Evolutionary conservation across 1,140 invertebrate species (phyloP).

Genomic region (Dinothrombium tinctorium): DNA sequence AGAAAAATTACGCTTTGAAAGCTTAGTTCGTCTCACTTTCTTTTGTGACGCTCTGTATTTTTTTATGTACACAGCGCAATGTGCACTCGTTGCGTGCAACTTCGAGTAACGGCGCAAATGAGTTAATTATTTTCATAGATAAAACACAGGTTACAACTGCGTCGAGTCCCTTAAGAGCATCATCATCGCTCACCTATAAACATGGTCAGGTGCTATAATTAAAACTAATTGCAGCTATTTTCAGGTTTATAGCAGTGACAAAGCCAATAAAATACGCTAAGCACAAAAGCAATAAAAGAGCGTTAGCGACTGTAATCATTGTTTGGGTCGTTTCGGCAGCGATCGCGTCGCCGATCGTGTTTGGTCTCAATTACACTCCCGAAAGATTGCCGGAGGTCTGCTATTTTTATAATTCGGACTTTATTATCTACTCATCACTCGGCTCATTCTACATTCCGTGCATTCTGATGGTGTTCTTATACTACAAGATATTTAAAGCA

Average conservation of each 20-base stretch:
- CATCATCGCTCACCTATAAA: no score
- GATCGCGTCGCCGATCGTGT: conserved; percentile 87
- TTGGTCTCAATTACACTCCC: conserved; percentile 68
- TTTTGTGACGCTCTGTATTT: no score
- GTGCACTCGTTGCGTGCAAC: no score
- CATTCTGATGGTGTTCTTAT: conserved; percentile 94
- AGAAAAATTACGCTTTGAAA: no score
- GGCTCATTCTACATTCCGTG: conserved; percentile 98
- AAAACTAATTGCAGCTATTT: no score
- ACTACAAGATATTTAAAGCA: conserved; percentile 89
- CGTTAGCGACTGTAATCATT: conserved; percentile 79
- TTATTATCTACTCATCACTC: conserved; percentile 90
- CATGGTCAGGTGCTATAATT: no score
- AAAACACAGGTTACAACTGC: no score
- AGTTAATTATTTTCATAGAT: no score
- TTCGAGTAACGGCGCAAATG: no score
- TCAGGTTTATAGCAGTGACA: conserved; percentile 91
- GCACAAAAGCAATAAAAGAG: conserved; percentile 84
- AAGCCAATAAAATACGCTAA: conserved; percentile 97
- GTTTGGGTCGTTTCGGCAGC: conserved; percentile 88
- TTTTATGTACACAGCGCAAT: no score
- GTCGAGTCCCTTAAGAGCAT: no score
- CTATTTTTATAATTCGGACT: conserved; percentile 91
- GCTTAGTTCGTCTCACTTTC: no score
- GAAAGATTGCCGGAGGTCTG: conserved; percentile 30